Evolutionary conservation across 64 coral and sea anemone species (phyloP).

Genomic region (Trachythela sp.): DNA sequence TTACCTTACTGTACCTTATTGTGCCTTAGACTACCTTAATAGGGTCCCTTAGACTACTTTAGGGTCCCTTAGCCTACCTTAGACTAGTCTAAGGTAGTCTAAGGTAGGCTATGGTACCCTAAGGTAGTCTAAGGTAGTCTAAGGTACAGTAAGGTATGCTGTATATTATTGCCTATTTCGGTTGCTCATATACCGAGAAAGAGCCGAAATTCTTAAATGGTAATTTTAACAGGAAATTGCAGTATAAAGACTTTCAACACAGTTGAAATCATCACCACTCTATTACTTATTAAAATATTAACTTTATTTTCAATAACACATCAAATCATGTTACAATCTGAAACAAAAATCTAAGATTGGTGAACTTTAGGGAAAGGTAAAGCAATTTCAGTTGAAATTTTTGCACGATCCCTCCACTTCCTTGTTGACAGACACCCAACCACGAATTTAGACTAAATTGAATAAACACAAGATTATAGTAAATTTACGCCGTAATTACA

Average conservation of each 20-base stretch:
- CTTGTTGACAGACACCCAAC: neutral
- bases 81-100: too few relatives aligned
- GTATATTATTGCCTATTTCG: too few relatives aligned
- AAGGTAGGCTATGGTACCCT: too few relatives aligned
- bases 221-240: neutral
- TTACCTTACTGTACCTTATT: too few relatives aligned
- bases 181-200: too few relatives aligned
- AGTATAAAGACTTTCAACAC: neutral
- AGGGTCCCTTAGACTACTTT: too few relatives aligned
- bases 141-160: too few relatives aligned
- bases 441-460: neutral
- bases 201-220: too few relatives aligned
- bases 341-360: neutral
- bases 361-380: neutral
- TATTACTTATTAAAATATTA: neutral
- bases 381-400: neutral
- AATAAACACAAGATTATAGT: neutral
- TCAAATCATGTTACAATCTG: neutral
- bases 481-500: neutral
- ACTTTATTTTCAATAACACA: neutral
- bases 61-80: too few relatives aligned
- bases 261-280: neutral
- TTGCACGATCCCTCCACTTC: neutral
- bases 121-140: too few relatives aligned
- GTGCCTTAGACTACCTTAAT: too few relatives aligned